phyloP scores from a whole-genome alignment of 2,797 vertebrate genomes.

The Chromobotia macracanthus region DNA sequence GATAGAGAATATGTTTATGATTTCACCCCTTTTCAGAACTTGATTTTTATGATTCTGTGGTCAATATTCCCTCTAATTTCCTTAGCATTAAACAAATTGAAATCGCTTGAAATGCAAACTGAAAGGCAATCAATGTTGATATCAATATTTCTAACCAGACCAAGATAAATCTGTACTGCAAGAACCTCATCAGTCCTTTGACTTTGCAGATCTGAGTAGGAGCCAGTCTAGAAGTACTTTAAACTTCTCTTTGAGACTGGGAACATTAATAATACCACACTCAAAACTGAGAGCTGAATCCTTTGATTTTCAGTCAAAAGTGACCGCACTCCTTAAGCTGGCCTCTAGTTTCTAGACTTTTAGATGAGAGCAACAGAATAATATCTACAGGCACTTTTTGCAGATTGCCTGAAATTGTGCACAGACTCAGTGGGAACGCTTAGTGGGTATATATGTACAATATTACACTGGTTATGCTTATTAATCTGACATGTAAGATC shows the following conservation, averaged over 20 bases:
- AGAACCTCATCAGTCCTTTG: background rate
- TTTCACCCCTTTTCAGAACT: background rate
- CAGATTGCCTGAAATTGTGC: too few species aligned
- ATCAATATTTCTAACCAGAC: background rate
- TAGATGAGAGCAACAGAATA: constrained; percentile 14
- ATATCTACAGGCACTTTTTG: background rate
- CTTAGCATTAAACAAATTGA: background rate
- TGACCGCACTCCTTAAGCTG: background rate
- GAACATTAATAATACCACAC: background rate
- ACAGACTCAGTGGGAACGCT: background rate
- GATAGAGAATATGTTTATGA: background rate
- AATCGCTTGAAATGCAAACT: background rate
- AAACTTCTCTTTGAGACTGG: background rate
- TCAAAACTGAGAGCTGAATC: background rate
- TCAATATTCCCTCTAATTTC: background rate
- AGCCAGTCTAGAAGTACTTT: background rate
- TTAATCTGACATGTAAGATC: background rate
- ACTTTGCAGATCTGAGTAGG: background rate
- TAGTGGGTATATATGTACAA: background rate
- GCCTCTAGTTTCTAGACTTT: constrained; percentile 5
- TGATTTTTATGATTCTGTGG: background rate
- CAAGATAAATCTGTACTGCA: background rate
- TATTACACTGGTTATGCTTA: background rate
- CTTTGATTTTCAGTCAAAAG: constrained; percentile 22
- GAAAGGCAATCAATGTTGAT: background rate